phyloP scores from a whole-genome alignment of 2,797 vertebrate species.

The Neosilurus mollespiculum region DNA sequence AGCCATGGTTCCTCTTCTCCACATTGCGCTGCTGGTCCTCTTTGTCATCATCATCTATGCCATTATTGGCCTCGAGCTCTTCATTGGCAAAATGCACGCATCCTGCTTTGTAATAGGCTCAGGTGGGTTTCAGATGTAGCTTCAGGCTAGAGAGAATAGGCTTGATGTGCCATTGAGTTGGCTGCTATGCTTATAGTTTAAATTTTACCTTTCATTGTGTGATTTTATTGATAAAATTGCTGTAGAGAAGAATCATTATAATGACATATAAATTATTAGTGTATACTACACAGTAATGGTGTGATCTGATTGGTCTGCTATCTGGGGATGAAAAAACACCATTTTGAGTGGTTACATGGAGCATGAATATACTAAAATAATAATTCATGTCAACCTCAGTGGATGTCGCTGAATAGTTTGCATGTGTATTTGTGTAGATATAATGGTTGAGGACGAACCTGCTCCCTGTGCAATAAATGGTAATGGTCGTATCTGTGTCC shows the following conservation, averaged over 20 bases:
- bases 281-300: too few relatives aligned
- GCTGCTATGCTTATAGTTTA: background rate
- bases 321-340: too few relatives aligned
- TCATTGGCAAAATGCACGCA: slow-evolving; percentile 99
- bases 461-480: slow-evolving; percentile 97
- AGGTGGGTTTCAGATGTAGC: slow-evolving; percentile 61
- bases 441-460: slow-evolving; percentile 88
- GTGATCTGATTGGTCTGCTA: too few relatives aligned
- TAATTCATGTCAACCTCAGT: too few relatives aligned
- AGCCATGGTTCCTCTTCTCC: slow-evolving; percentile 99
- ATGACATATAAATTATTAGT: too few relatives aligned
- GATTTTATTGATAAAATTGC: slow-evolving; percentile 75
- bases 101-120: slow-evolving; percentile 87
- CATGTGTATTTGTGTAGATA: slow-evolving; percentile 66
- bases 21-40: slow-evolving; percentile 97
- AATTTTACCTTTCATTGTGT: background rate
- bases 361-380: too few relatives aligned
- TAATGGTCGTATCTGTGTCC: slow-evolving; percentile 88
- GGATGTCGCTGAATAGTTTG: background rate
- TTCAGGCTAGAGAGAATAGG: background rate
- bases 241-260: slow-evolving; percentile 48
- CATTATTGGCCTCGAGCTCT: slow-evolving; percentile 99
- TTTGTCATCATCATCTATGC: slow-evolving; percentile 99
- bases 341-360: too few relatives aligned
- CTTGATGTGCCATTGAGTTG: background rate